Conservation (phyloP, 2,113 vertebrate genomes). For the Mobula hypostoma region DNA sequence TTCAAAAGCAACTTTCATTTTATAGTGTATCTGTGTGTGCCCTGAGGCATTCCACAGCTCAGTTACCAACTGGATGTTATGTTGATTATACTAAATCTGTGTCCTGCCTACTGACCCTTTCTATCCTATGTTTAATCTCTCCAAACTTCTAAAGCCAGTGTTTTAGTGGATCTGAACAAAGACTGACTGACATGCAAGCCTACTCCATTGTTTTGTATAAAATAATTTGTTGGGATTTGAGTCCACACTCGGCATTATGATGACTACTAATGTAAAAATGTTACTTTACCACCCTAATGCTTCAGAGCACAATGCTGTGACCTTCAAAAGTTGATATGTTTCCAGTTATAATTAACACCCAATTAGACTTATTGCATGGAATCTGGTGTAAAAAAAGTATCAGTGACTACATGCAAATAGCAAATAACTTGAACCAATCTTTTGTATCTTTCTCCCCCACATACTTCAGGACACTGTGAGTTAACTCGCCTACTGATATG, state of each 20-base stretch:
- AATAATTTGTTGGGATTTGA: neutral
- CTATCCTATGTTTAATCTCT: neutral
- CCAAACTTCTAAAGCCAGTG: neutral
- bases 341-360: neutral
- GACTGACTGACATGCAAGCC: neutral
- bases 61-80: neutral
- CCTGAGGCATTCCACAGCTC: no score
- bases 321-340: neutral
- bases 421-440: neutral
- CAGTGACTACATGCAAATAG: neutral
- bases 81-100: neutral
- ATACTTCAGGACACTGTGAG: conserved; percentile 47
- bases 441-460: conserved; percentile 44
- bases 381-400: neutral
- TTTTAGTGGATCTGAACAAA: neutral
- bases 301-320: neutral
- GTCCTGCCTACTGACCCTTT: neutral
- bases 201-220: neutral
- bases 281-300: neutral
- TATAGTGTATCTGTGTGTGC: no score
- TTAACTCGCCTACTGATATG: conserved; percentile 45
- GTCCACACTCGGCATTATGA: neutral
- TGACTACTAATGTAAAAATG: neutral
- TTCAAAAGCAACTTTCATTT: no score
- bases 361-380: neutral